These are phyloP conservation scores for Drosophila trapezifrons DNA, from an alignment of 1,140 invertebrate species.

Conservation along the genomic window DNA sequence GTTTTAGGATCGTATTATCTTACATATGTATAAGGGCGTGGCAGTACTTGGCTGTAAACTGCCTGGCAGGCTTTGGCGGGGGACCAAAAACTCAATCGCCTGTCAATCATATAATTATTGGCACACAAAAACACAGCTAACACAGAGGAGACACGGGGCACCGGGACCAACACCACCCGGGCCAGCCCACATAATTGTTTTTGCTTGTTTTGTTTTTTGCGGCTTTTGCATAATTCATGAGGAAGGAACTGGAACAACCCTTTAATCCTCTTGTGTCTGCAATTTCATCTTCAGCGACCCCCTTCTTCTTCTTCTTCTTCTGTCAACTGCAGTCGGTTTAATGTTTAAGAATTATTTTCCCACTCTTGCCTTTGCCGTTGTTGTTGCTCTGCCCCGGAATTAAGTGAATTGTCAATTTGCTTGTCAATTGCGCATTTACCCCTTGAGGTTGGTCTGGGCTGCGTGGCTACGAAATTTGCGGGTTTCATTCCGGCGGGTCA, in stretches of 20 bases:
- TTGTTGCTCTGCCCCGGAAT: constrained; percentile 57
- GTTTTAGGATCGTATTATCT: constrained; percentile 14
- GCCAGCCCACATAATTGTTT: constrained; percentile 51
- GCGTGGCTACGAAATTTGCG: constrained; percentile 29
- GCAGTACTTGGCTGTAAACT: constrained; percentile 21
- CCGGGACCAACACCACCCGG: background rate
- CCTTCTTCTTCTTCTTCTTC: background rate
- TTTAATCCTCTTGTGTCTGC: constrained; percentile 39
- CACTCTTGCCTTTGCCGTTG: constrained; percentile 16
- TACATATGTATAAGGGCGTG: constrained; percentile 7
- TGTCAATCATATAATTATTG: constrained; percentile 64
- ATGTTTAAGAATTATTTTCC: constrained; percentile 37
- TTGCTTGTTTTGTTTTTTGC: constrained; percentile 56
- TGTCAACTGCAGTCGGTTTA: constrained; percentile 42
- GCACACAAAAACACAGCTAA: constrained; percentile 11
- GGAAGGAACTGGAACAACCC: constrained; percentile 34
- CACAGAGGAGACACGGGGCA: background rate
- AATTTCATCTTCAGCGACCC: constrained; percentile 2
- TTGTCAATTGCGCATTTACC: constrained; percentile 62
- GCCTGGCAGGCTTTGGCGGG: constrained; percentile 20
- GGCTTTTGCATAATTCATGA: constrained; percentile 53
- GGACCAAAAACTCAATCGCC: constrained; percentile 52
- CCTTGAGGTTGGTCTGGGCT: constrained; percentile 35
- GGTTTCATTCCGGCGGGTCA: constrained; percentile 15
- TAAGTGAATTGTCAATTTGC: constrained; percentile 77